phyloP scores from a whole-genome alignment of 2,113 vertebrate species.

The Ictidomys tridecemlineatus region DNA sequence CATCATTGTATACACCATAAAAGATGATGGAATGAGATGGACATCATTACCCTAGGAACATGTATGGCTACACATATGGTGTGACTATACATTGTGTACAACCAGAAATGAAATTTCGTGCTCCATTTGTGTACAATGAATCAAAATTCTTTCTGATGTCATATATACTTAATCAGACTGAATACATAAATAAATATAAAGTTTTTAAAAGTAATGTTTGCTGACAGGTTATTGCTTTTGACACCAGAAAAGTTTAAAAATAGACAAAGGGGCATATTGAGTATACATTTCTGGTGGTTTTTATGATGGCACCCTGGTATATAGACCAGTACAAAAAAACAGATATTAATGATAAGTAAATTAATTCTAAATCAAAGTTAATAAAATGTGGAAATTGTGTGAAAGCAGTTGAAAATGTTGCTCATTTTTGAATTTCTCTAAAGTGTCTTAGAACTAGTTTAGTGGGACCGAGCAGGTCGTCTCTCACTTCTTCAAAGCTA shows the following conservation, averaged over 20 bases:
- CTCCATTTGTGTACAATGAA: too few species aligned
- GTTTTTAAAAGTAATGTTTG: not conserved
- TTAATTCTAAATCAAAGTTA: not conserved
- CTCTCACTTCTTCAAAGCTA: not conserved
- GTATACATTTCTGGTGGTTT: not conserved
- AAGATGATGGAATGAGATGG: too few species aligned
- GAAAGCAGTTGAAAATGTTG: not conserved
- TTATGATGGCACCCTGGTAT: not conserved
- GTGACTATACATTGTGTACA: too few species aligned
- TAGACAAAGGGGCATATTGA: not conserved
- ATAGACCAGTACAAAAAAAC: not conserved
- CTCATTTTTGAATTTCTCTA: not conserved
- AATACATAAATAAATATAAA: too few species aligned
- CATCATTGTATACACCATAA: too few species aligned
- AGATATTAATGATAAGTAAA: not conserved
- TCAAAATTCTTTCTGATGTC: too few species aligned
- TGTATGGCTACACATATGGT: too few species aligned
- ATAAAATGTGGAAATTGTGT: not conserved
- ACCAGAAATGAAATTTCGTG: too few species aligned
- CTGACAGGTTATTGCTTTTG: not conserved
- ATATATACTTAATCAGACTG: too few species aligned
- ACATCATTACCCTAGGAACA: too few species aligned
- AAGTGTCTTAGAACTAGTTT: not conserved
- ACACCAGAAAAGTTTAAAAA: conserved; percentile 21
- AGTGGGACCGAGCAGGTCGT: not conserved